phyloP scores from a whole-genome alignment of 2,797 vertebrate genomes.

The Neosilurus mollespiculum region DNA sequence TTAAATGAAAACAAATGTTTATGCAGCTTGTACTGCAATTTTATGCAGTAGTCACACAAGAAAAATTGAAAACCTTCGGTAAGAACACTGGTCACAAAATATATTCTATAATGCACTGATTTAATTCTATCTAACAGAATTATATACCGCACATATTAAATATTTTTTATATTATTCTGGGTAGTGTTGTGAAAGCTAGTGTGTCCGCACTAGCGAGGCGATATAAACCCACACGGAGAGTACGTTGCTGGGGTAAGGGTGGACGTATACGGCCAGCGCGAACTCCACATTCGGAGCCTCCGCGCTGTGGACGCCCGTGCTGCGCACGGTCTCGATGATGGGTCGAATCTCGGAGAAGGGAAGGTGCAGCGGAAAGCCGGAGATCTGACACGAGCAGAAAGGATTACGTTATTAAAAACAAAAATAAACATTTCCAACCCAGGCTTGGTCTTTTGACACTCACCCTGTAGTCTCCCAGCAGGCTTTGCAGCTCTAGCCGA shows the following conservation, averaged over 20 bases:
- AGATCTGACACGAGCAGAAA: constrained; percentile 75
- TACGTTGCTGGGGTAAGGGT: constrained; percentile 89
- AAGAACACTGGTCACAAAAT: background rate
- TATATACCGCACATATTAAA: no score
- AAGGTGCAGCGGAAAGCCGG: constrained; percentile 92
- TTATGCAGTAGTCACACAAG: background rate
- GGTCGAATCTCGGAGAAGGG: constrained; percentile 87
- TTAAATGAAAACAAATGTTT: background rate
- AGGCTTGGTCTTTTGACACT: constrained; percentile 35
- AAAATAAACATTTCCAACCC: background rate
- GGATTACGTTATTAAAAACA: background rate
- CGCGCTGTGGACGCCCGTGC: constrained; percentile 88
- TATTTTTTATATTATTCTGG: no score
- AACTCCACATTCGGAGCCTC: constrained; percentile 87
- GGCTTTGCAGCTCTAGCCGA: constrained; percentile 82
- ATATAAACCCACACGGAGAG: constrained; percentile 95
- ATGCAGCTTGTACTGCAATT: background rate
- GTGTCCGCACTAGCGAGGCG: constrained; percentile 84
- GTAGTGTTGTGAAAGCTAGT: constrained; percentile 40
- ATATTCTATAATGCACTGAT: background rate
- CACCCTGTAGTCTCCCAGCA: constrained; percentile 91
- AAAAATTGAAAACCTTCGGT: background rate
- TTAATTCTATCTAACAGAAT: background rate
- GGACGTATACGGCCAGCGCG: constrained; percentile 90
- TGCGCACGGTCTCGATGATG: constrained; percentile 88